Conservation (phyloP, 2,113 vertebrate genomes). For the Syrrhaptes paradoxus region DNA sequence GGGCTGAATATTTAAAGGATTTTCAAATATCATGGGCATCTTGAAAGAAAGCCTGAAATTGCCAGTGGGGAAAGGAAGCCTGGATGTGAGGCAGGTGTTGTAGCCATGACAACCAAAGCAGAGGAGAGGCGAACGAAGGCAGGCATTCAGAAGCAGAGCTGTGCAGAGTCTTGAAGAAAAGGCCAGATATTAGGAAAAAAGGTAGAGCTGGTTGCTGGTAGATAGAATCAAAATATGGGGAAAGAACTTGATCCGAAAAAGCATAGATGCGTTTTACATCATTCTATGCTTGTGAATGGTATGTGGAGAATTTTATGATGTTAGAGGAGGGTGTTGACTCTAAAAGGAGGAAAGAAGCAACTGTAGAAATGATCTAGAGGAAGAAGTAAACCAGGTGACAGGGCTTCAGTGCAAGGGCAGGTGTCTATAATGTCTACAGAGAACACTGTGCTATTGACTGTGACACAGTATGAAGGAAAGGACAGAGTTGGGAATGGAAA, state of each 20-base stretch:
- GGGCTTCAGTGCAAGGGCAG: background rate
- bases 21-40: background rate
- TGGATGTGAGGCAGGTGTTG: slow-evolving; percentile 24
- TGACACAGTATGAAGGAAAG: background rate
- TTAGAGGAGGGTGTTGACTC: background rate
- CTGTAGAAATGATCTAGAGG: background rate
- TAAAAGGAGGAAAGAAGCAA: background rate
- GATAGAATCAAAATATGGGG: background rate
- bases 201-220: background rate
- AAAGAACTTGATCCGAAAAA: slow-evolving; percentile 1
- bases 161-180: slow-evolving; percentile 10
- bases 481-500: background rate
- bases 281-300: background rate
- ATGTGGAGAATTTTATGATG: background rate
- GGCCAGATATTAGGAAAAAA: background rate
- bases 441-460: background rate
- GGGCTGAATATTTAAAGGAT: background rate
- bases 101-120: slow-evolving; percentile 53
- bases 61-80: background rate
- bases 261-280: background rate
- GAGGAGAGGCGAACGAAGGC: background rate
- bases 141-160: background rate
- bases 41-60: background rate
- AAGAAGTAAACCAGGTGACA: background rate
- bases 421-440: background rate